Evolutionary conservation across 1,140 invertebrate species (phyloP).

Genomic region (Heliconius melpomene): DNA sequence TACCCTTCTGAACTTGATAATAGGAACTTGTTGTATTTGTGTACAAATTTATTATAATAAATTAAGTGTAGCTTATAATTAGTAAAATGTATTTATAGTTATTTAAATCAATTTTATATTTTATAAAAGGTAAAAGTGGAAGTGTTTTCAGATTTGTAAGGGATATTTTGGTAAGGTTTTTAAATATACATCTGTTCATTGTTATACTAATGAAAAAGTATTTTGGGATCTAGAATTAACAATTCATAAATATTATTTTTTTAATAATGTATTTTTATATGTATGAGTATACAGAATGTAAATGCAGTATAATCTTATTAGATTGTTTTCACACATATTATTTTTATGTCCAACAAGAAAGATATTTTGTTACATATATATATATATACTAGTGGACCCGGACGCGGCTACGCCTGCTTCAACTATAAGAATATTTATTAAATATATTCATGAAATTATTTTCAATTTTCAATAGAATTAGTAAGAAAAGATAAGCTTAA

Average conservation of each 20-base stretch:
- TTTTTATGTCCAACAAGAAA: background rate
- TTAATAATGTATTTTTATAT: background rate
- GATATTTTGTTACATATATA: background rate
- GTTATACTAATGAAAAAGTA: too few relatives aligned
- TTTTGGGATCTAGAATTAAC: too few relatives aligned
- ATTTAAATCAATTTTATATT: background rate
- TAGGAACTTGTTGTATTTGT: constrained; percentile 52
- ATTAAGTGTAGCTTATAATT: background rate
- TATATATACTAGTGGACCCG: too few relatives aligned
- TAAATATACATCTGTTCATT: background rate
- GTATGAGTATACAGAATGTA: background rate
- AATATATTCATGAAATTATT: too few relatives aligned
- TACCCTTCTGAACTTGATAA: constrained; percentile 46
- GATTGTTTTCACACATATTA: background rate
- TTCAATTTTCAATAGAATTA: too few relatives aligned
- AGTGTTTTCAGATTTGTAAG: background rate
- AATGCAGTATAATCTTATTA: background rate
- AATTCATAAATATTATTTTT: too few relatives aligned
- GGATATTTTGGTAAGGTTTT: background rate
- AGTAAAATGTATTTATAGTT: background rate
- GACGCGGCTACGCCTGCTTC: too few relatives aligned
- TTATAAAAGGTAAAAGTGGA: background rate
- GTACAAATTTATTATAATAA: constrained; percentile 20
- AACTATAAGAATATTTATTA: too few relatives aligned
- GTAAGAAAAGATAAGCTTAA: too few relatives aligned